A percentile compares a stretch with the other conserved stretches of the same genome.
Conservation (phyloP, 2,888 invertebrate species). For the Tryphoninae sp. region DNA sequence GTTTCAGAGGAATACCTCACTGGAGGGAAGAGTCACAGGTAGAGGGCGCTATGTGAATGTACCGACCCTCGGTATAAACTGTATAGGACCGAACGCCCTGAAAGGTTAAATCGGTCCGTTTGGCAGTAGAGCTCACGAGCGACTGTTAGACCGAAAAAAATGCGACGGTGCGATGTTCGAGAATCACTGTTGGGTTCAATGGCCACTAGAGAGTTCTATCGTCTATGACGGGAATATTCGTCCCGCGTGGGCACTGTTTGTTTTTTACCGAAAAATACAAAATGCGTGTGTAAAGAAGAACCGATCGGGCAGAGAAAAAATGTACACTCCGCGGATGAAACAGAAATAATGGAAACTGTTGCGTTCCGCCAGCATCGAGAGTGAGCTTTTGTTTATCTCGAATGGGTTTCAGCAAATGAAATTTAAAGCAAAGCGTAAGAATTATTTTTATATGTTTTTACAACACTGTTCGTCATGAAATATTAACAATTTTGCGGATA, state of each 20-base stretch:
- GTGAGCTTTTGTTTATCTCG: too few species aligned
- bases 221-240: conserved; percentile 42
- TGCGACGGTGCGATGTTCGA: conserved; percentile 9
- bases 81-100: conserved; percentile 39
- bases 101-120: conserved; percentile 56
- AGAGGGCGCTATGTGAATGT: conserved; percentile 5
- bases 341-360: too few species aligned
- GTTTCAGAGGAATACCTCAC: not conserved
- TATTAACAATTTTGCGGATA: too few species aligned
- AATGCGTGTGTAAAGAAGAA: conserved; percentile 7
- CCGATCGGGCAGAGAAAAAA: too few species aligned
- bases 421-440: too few species aligned
- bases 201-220: conserved; percentile 35
- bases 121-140: conserved; percentile 14
- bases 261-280: conserved; percentile 8
- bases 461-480: too few species aligned
- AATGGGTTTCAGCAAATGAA: too few species aligned
- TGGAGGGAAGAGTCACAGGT: not conserved
- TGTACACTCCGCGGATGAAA: too few species aligned
- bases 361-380: too few species aligned
- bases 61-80: not conserved
- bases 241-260: conserved; percentile 42
- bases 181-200: conserved; percentile 50
- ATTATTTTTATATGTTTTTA: too few species aligned
- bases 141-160: not conserved